Base-by-base conservation (phyloP, 2,113 vertebrate species). In the Otocyon megalotis region DNA sequence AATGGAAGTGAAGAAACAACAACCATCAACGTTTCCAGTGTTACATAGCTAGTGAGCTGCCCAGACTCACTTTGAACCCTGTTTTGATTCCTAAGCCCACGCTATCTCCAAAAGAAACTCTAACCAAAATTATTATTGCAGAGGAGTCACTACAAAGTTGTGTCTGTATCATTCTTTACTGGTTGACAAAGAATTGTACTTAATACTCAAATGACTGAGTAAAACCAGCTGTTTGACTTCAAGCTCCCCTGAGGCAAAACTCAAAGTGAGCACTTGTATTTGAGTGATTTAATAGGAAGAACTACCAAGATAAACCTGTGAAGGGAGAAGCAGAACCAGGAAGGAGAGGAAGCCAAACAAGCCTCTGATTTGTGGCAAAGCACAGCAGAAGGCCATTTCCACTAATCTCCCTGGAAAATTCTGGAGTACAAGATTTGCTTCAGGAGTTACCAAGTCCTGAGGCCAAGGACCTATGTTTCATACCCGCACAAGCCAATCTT, bases 211-310 rank as follows among this genome's bases (percentile, higher is more conserved):
- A 74, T 6, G 62, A 54, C n/a, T 13, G 30, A 76, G 24, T 53
- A 69, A 35, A 63, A 89, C 35, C 88, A 74, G 24, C 4, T 62
- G 14, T 71, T 50, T 62, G 30, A 58, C 3, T 85, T 83, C 22
- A 88, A n/a, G 24, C 63, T 72, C 13, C 16, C 48, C 54, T 19
- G 50, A 93, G 48, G 9, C 12, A 90, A 56, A 92, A 80, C 30
- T 95, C 11, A 20, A 82, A 50, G 7, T 76, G 30, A 90, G 14
- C 3, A 5, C 93, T 84, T 93, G 19, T 65, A 72, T 63, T 92
- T 32, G 71, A 37, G 32, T 2, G 14, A 82, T 53, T 83, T 79
- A 22, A 56, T 37, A 48, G 28, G 15, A 95, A 83, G 26, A 90
- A 50, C 3, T 22, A 11, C 77, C 3, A 50, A 85, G 32, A 32